Conservation (phyloP, 2,113 vertebrate genomes). For the Odobenus rosmarus region DNA sequence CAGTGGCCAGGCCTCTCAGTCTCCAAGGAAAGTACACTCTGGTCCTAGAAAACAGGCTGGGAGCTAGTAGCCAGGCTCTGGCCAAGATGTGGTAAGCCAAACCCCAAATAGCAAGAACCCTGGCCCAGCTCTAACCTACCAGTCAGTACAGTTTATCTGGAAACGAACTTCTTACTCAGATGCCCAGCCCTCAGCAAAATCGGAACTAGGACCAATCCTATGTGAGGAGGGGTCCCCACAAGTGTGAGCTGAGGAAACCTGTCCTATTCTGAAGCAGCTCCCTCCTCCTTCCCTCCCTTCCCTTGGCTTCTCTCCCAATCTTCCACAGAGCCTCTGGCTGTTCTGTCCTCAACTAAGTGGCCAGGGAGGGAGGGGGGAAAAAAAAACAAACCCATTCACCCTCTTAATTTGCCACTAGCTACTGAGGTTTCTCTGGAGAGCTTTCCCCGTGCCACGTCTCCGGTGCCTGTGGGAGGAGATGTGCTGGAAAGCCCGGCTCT, state of each 20-base stretch:
- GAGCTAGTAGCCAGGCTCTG: neutral
- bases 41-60: neutral
- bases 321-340: neutral
- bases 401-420: constrained; percentile 47
- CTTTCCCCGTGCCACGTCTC: neutral
- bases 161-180: neutral
- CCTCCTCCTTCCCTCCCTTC: neutral
- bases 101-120: neutral
- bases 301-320: neutral
- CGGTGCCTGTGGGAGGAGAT: neutral
- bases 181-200: neutral
- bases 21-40: neutral
- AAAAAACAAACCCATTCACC: neutral
- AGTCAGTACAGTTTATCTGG: neutral
- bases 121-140: neutral
- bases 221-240: neutral
- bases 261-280: neutral
- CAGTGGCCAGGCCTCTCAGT: neutral
- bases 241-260: neutral
- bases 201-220: neutral
- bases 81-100: neutral
- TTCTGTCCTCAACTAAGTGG: neutral
- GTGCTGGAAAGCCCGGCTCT: constrained; percentile 11
- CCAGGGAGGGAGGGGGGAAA: neutral
- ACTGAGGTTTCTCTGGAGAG: neutral